A percentile compares a stretch with the other conserved stretches of the same genome.
Evolutionary conservation across 2,888 invertebrate genomes (phyloP).

Genomic region (Zaprionus bogoriensis): DNA sequence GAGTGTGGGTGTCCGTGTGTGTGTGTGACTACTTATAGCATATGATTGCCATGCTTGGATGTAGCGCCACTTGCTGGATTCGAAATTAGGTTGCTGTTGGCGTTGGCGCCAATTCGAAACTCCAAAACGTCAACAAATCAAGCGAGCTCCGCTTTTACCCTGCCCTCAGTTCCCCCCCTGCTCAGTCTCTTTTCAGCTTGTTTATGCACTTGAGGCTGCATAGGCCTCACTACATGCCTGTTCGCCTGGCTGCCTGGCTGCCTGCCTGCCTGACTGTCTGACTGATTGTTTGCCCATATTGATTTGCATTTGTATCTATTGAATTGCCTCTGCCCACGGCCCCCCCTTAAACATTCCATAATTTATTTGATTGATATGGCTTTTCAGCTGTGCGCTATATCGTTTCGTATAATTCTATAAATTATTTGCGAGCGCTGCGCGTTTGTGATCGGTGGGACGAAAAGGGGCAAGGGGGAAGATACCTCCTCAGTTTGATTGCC

Average conservation of each 20-base stretch:
- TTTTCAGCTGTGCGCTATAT: constrained; percentile 36
- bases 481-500: constrained; percentile 65
- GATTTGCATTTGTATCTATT: constrained; percentile 54
- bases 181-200: constrained; percentile 30
- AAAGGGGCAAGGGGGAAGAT: not conserved
- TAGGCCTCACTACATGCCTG: constrained; percentile 28
- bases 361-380: constrained; percentile 72
- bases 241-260: constrained; percentile 30
- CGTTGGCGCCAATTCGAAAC: constrained; percentile 63
- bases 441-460: too few species aligned
- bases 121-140: constrained; percentile 58
- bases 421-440: constrained; percentile 49
- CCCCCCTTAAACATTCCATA: constrained; percentile 36
- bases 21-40: constrained; percentile 35
- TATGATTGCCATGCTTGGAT: constrained; percentile 68
- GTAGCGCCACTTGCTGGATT: constrained; percentile 64
- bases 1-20: constrained; percentile 1
- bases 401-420: constrained; percentile 49
- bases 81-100: constrained; percentile 71
- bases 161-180: not conserved
- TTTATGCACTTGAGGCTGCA: constrained; percentile 64
- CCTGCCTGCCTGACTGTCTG: constrained; percentile 33
- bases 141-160: constrained; percentile 4
- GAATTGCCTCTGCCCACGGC: constrained; percentile 23
- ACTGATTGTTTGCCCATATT: constrained; percentile 46